Base-by-base conservation (phyloP, 1,140 invertebrate species). In the Nebria ingens region DNA sequence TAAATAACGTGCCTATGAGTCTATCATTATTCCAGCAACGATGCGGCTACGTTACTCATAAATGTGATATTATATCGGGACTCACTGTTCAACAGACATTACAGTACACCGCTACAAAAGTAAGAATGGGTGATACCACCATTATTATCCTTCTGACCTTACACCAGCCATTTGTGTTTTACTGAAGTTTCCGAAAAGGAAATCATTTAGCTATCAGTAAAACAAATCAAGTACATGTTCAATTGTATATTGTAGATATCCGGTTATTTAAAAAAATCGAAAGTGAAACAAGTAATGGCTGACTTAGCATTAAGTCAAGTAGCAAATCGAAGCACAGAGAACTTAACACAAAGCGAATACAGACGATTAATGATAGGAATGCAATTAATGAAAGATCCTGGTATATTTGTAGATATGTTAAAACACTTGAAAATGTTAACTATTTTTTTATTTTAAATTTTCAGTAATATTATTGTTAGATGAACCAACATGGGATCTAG, bases 221-320 rank as follows among this genome's bases (percentile, higher is more conserved):
- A 19, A 34, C 25, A n/a, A 34, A 34, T 34, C 25, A 55, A 40
- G 19, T 56, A 58, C 12, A 29, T 6, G 57, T 60, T n/a, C n/a
- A n/a, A 0, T 15, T 50, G n/a, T n/a, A 54, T 57, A 21, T 72
- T 69, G 13, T 62, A 86, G 84, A 73, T 85, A 53, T 80, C 80
- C 17, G 79, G 82, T 12, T 85, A 85, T 60, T 70, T 87, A 34
- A 84, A 86, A 61, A 80, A 79, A 49, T 82, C 84, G n/a, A 84
- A 82, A 72, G 80, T 84, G 1, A 82, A 82, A 57, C 91, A 94
- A 74, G 89, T 93, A 0, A 76, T 95, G 71, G 90, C 89, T 0
- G 92, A 96, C 69, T 73, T 95, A 56, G 92, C 91, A 0, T 68
- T 96, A 1, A 91, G 88, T 6, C 88, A 92, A 71, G 84, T 93